Evolutionary conservation across 2,797 vertebrate genomes (phyloP).

Genomic region (Prionace glauca): DNA sequence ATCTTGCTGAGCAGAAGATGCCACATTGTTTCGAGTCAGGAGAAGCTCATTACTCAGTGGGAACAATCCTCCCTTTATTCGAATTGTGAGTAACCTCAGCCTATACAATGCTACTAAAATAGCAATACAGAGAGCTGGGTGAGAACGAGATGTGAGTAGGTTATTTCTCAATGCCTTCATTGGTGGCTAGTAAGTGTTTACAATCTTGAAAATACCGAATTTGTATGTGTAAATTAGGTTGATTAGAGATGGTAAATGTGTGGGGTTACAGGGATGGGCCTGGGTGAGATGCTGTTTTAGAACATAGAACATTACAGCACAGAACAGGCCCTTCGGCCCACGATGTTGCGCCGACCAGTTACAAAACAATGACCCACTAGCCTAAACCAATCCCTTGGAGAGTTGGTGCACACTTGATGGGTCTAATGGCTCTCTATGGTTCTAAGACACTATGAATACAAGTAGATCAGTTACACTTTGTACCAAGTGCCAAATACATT

Average conservation of each 20-base stretch:
- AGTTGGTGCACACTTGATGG: no score
- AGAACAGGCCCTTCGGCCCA: no score
- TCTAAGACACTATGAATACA: no score
- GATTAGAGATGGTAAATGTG: neutral
- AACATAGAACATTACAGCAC: no score
- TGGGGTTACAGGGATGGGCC: no score
- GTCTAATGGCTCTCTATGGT: no score
- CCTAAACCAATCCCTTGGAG: no score
- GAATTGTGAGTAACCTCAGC: neutral
- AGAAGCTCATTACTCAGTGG: neutral
- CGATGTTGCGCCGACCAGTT: no score
- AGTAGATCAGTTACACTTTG: neutral
- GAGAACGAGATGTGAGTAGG: neutral
- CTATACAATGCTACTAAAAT: neutral
- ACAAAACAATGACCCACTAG: no score
- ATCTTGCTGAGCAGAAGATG: neutral
- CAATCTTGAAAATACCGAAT: neutral
- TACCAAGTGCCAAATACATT: neutral
- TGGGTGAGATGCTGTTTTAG: no score
- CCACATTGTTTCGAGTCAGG: neutral
- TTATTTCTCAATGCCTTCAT: neutral
- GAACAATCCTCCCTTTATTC: neutral
- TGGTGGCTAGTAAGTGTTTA: neutral
- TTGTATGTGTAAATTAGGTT: neutral
- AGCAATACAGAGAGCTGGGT: neutral